phyloP scores from a whole-genome alignment of 2,797 vertebrate genomes.

The Centroberyx gerrardi region DNA sequence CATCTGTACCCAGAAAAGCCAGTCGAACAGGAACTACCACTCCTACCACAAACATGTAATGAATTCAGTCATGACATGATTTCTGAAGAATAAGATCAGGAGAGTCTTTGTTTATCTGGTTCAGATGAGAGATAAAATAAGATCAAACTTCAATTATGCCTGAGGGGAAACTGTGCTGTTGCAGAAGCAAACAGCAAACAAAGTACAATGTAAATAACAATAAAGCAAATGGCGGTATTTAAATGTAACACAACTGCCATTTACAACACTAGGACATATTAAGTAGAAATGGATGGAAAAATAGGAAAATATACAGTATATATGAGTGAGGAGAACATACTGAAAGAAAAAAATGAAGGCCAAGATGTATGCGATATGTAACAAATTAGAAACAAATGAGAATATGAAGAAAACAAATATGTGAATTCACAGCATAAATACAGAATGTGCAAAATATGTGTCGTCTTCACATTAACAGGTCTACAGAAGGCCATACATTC shows the following conservation, averaged over 20 bases:
- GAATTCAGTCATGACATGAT: background rate
- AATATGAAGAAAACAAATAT: slow-evolving; percentile 53
- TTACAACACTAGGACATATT: too few relatives aligned
- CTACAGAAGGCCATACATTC: background rate
- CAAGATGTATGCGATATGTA: background rate
- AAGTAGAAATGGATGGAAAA: background rate
- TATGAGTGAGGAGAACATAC: background rate
- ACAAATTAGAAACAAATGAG: slow-evolving; percentile 9
- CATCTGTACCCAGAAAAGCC: slow-evolving; percentile 39
- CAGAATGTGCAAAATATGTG: too few relatives aligned
- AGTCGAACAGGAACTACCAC: slow-evolving; percentile 50
- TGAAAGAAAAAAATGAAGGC: background rate
- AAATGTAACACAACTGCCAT: too few relatives aligned
- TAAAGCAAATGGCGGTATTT: too few relatives aligned
- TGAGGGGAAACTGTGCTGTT: background rate
- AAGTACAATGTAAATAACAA: too few relatives aligned
- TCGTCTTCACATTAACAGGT: too few relatives aligned
- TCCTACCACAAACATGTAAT: background rate
- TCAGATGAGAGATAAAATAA: background rate
- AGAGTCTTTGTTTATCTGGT: background rate
- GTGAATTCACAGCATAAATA: slow-evolving; percentile 7
- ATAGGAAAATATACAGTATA: background rate
- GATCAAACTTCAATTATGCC: too few relatives aligned
- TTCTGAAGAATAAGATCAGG: background rate
- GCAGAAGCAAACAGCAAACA: too few relatives aligned